Conservation (phyloP, 2,113 vertebrate species). For the Urocynchramus pylzowi region DNA sequence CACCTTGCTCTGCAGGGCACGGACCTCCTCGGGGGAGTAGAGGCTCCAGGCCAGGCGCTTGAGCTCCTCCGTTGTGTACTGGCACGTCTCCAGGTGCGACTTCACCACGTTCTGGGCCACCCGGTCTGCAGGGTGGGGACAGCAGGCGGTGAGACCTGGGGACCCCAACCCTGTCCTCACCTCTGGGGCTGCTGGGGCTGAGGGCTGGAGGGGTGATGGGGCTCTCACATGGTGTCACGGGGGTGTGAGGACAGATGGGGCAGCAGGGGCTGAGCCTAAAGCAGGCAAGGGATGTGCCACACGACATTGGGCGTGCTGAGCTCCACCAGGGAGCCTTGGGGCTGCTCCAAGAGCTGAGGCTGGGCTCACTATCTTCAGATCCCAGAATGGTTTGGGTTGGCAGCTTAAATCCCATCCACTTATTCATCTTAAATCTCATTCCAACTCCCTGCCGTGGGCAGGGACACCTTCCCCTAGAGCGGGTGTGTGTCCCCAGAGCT, state of each 20-base stretch:
- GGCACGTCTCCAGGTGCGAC: slow-evolving; percentile 87
- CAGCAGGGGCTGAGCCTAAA: neutral
- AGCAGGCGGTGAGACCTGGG: rapidly evolving
- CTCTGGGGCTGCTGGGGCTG: neutral
- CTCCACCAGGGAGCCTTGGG: neutral
- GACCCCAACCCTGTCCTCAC: rapidly evolving
- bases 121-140: slow-evolving; percentile 71
- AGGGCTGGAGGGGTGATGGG: neutral
- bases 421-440: neutral
- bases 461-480: neutral
- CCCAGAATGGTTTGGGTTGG: neutral
- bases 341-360: neutral
- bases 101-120: slow-evolving; percentile 86
- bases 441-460: neutral
- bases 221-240: rapidly evolving
- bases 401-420: neutral
- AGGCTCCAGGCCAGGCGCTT: slow-evolving; percentile 83
- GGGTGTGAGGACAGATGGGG: neutral
- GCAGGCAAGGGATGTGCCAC: neutral
- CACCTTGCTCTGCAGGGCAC: slow-evolving; percentile 83
- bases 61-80: slow-evolving; percentile 85
- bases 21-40: slow-evolving; percentile 83
- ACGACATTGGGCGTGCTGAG: neutral
- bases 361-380: neutral
- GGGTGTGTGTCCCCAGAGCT: neutral